Percentiles rank a stretch among this genome's conserved stretches.
These are phyloP conservation scores for Drosophila austrosaltans DNA, from an alignment of 2,888 invertebrate species.

Conservation along the genomic window DNA sequence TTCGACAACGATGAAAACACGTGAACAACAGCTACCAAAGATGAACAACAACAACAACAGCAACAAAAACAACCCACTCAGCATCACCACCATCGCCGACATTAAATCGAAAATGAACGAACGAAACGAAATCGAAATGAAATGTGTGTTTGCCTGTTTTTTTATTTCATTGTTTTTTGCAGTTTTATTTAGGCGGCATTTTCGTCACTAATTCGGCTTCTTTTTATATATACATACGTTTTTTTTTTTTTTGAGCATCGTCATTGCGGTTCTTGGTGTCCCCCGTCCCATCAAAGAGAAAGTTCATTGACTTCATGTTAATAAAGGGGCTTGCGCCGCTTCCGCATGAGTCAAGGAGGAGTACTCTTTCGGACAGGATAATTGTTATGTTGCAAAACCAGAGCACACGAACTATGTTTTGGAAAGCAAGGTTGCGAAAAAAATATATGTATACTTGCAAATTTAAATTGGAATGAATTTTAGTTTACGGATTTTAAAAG, in stretches of 20 bases:
- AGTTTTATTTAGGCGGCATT: constrained; percentile 47
- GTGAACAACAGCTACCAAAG: constrained; percentile 73
- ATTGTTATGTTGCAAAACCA: background rate
- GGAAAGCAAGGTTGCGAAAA: background rate
- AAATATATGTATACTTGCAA: background rate
- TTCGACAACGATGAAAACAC: constrained; percentile 54
- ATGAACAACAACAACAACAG: background rate
- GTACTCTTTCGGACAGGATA: background rate
- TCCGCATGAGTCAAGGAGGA: constrained; percentile 24
- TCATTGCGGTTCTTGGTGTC: constrained; percentile 38
- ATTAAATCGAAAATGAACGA: constrained; percentile 10
- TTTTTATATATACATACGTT: no score
- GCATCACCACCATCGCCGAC: constrained; percentile 1
- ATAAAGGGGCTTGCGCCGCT: constrained; percentile 42
- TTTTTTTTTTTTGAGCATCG: background rate
- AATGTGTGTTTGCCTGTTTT: constrained; percentile 4
- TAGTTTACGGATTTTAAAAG: background rate
- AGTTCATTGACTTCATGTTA: constrained; percentile 65
- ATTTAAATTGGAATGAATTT: background rate
- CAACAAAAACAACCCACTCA: background rate
- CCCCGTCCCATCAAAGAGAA: constrained; percentile 34
- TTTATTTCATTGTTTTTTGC: constrained; percentile 29
- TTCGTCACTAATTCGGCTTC: constrained; percentile 40
- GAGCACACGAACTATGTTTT: background rate
- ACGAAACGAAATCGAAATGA: constrained; percentile 9